These are phyloP conservation scores for Saimiri boliviensis DNA, from an alignment of 2,113 vertebrate species.

Conservation along the genomic window DNA sequence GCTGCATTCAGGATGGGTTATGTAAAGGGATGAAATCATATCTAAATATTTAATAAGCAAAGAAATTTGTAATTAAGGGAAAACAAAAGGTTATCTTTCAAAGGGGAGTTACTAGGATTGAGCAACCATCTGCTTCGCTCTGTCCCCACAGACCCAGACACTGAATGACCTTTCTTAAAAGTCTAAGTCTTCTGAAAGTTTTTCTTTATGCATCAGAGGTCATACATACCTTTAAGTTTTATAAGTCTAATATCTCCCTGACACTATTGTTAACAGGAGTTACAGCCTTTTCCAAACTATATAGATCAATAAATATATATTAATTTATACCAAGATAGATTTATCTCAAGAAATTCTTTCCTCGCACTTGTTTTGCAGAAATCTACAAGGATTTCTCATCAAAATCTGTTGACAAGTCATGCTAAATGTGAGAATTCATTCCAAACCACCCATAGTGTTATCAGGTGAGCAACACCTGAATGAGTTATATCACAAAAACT, in stretches of 20 bases:
- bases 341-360: conserved; percentile 12
- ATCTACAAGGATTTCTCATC: background rate
- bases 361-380: background rate
- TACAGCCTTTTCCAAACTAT: background rate
- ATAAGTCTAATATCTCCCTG: background rate
- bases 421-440: background rate
- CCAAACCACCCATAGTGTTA: background rate
- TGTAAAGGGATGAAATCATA: background rate
- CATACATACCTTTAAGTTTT: background rate
- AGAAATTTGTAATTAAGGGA: conserved; percentile 2
- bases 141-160: background rate
- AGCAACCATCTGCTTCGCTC: background rate
- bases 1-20: background rate
- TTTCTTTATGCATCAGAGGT: background rate
- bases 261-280: background rate
- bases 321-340: background rate
- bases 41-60: conserved; percentile 2
- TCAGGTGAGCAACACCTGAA: background rate
- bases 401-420: background rate
- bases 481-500: background rate
- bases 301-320: background rate
- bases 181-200: background rate
- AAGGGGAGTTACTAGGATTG: background rate
- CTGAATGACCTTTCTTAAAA: background rate
- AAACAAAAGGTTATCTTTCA: background rate